These are phyloP conservation scores for Rhinoraja longicauda DNA, from an alignment of 2,797 vertebrate species.

Conservation along the genomic window DNA sequence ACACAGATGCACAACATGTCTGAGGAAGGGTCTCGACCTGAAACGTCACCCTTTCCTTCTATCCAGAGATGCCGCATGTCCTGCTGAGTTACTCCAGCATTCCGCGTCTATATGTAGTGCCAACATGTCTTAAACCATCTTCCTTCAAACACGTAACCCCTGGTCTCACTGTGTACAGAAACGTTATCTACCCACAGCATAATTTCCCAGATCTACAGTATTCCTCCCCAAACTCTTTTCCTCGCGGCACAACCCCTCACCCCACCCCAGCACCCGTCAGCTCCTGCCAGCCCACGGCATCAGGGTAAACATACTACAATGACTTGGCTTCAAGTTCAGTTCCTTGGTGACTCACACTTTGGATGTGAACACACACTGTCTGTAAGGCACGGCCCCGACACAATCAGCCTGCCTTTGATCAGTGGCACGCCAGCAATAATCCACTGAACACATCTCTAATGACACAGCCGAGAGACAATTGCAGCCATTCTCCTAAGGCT, in stretches of 20 bases:
- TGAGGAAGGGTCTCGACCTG: no score
- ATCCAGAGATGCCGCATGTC: no score
- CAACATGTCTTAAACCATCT: neutral
- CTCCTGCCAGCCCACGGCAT: neutral
- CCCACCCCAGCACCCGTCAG: no score
- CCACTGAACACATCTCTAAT: slow-evolving; percentile 35
- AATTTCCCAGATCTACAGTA: neutral
- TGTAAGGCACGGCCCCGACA: slow-evolving; percentile 21
- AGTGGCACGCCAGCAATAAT: slow-evolving; percentile 18
- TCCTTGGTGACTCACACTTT: slow-evolving; percentile 20
- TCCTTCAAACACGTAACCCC: neutral
- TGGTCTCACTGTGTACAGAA: neutral
- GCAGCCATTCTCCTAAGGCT: slow-evolving; percentile 32
- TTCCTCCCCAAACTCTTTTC: neutral
- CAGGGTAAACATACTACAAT: slow-evolving; percentile 10
- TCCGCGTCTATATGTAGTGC: no score
- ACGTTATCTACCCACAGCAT: neutral
- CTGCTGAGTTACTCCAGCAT: no score
- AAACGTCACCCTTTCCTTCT: no score
- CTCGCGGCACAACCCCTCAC: no score
- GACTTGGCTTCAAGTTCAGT: neutral
- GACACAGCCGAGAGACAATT: slow-evolving; percentile 37
- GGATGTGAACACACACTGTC: slow-evolving; percentile 30
- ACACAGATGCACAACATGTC: no score
- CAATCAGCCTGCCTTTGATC: slow-evolving; percentile 29